phyloP scores from a whole-genome alignment of 2,797 vertebrate species.

The Xiphophorus birchmanni region DNA sequence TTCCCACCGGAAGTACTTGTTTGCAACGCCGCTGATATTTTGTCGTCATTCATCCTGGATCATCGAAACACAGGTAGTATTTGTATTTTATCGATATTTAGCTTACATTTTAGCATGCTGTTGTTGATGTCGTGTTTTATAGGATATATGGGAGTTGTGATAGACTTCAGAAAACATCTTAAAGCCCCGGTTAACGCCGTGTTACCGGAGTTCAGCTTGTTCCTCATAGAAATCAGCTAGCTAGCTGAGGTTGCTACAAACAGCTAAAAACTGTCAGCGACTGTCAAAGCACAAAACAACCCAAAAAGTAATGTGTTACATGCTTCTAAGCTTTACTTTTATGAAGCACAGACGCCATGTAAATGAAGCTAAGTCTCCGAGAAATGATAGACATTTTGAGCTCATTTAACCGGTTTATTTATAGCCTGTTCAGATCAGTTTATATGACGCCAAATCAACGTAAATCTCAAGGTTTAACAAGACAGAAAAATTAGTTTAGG shows the following conservation, averaged over 20 bases:
- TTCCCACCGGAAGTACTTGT: constrained; percentile 58
- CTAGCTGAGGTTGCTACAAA: constrained; percentile 61
- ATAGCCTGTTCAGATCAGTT: background rate
- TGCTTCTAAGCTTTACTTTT: constrained; percentile 5
- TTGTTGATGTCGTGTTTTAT: background rate
- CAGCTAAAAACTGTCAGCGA: constrained; percentile 53
- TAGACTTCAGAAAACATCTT: background rate
- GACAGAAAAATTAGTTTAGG: background rate
- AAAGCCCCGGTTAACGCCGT: background rate
- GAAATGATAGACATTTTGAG: background rate
- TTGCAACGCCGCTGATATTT: constrained; percentile 46
- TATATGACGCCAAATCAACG: background rate
- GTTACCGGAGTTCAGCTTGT: constrained; percentile 25
- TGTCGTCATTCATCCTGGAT: constrained; percentile 69
- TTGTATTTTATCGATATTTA: constrained; percentile 8
- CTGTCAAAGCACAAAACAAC: constrained; percentile 48
- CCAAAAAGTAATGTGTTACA: background rate
- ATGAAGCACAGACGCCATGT: background rate
- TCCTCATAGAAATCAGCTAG: constrained; percentile 48
- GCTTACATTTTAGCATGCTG: accelerated
- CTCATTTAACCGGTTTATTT: background rate
- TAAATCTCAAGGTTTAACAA: background rate
- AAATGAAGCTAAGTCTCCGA: accelerated
- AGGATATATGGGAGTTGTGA: background rate
- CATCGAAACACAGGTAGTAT: constrained; percentile 63